Evolutionary conservation across 2,888 invertebrate genomes (phyloP), one percentile per base, ranked within the genome.

Genomic region (Tridacna crocea): DNA sequence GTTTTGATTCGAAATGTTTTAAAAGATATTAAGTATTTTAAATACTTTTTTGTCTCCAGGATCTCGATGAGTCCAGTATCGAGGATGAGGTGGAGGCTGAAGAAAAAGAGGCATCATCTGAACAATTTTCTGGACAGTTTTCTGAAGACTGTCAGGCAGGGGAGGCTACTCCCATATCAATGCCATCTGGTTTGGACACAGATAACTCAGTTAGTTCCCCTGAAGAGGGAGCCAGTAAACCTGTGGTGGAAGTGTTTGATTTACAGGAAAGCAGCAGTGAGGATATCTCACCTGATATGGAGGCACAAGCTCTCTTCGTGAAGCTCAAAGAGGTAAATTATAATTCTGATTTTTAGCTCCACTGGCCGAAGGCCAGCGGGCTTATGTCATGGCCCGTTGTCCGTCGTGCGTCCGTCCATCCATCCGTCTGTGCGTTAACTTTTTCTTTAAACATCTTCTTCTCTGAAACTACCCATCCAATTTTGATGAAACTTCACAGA

Each of bases 231-330:
- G 65, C 60, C 0, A 77, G 60, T 19, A 87, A 88, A 72, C 87
- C 90, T 13, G 79, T 86, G 22, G 87, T 91, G 46, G 92, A 92
- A 72, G 90, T 90, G 55, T 90, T 91, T 77, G 92, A 91, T 19
- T 86, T 91, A 60, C 90, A 88, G 17, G 93, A 93, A 75, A 92
- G 92, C 55, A 94, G 94, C 86, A 93, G 93, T 75, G 94, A 93
- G 55, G 91, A 93, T n/a, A 91, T 92, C 12, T 93, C 94, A 10
- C 94, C 94, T 0, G 94, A 94, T 73, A 93, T 94, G 91, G 94
- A 94, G 84, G 88, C 93, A 8, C 93, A 94, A 77, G 92, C 93
- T 19, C 88, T 94, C 55, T 94, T 93, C 84, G 91, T 94, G 72
- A 94, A 94, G 82, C 87, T 94, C 46, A 94, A 94, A 83, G 94